A percentile compares a stretch with the other conserved stretches of the same genome.
phyloP scores from a whole-genome alignment of 2,888 invertebrate species.

The Marronus borbonicus region DNA sequence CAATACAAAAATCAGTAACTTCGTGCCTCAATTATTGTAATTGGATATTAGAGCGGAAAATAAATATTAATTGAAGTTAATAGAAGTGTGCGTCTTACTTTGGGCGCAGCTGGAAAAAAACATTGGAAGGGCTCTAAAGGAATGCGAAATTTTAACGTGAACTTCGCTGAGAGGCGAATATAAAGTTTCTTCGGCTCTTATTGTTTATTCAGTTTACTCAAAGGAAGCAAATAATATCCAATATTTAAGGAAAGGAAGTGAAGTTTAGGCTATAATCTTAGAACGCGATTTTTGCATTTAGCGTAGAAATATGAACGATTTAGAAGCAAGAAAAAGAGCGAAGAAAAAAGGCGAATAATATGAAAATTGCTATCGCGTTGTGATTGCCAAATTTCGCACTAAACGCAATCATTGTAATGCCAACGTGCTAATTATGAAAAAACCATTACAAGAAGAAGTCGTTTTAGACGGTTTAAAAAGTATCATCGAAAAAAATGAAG shows the following conservation, averaged over 20 bases:
- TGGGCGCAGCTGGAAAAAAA: not conserved
- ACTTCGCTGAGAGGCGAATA: not conserved
- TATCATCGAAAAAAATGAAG: too few species aligned
- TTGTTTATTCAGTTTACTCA: constrained; percentile 28
- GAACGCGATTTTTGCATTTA: not conserved
- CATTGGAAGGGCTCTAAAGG: not conserved
- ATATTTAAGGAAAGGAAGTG: not conserved
- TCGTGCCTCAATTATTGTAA: not conserved
- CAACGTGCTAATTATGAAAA: too few species aligned
- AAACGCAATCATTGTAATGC: too few species aligned
- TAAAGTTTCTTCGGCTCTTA: constrained; percentile 26
- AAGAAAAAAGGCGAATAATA: too few species aligned
- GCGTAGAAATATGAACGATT: not conserved
- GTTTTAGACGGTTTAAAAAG: too few species aligned
- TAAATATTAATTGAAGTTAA: constrained; percentile 13
- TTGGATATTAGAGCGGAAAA: not conserved
- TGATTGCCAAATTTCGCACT: too few species aligned
- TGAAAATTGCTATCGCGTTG: too few species aligned
- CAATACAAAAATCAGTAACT: too few species aligned
- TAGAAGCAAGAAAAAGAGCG: too few species aligned
- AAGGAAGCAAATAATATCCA: constrained; percentile 5
- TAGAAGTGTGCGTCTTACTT: not conserved
- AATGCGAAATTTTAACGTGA: constrained; percentile 20
- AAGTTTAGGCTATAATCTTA: constrained; percentile 2
- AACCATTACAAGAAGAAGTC: too few species aligned